Conservation (phyloP, 1,140 invertebrate genomes). For the Coelopa frigida region DNA sequence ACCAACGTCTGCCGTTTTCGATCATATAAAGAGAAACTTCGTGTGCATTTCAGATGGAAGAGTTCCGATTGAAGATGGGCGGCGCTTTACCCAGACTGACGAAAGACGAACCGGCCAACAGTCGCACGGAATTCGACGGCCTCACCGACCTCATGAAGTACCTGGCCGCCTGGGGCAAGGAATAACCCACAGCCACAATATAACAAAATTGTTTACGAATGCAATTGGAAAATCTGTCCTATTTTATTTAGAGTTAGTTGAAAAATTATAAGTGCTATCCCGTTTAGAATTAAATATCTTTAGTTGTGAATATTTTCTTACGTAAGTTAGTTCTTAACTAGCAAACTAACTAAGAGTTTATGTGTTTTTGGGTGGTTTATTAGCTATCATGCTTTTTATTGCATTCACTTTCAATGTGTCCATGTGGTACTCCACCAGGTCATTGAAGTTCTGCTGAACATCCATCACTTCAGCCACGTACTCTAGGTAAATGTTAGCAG, state of each 20-base stretch:
- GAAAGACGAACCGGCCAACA: slow-evolving; percentile 71
- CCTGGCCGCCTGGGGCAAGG: slow-evolving; percentile 52
- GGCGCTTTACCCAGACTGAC: slow-evolving; percentile 64
- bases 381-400: slow-evolving; percentile 8
- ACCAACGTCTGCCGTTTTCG: neutral
- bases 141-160: slow-evolving; percentile 75
- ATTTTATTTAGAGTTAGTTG: neutral
- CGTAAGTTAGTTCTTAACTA: neutral
- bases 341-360: neutral
- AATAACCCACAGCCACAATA: slow-evolving; percentile 16
- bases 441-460: slow-evolving; percentile 9
- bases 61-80: slow-evolving; percentile 67
- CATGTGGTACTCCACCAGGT: slow-evolving; percentile 8
- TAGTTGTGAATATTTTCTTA: neutral
- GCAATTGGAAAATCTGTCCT: slow-evolving; percentile 1
- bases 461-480: slow-evolving; percentile 14
- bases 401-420: neutral
- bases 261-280: neutral
- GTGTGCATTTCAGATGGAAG: slow-evolving; percentile 60
- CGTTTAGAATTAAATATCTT: slow-evolving; percentile 4
- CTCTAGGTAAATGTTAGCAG: slow-evolving; percentile 16
- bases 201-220: neutral
- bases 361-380: neutral
- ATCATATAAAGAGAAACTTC: neutral
- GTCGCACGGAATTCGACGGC: slow-evolving; percentile 78